Evolutionary conservation across 2,797 vertebrate genomes (phyloP).

Genomic region (Balearica regulorum): DNA sequence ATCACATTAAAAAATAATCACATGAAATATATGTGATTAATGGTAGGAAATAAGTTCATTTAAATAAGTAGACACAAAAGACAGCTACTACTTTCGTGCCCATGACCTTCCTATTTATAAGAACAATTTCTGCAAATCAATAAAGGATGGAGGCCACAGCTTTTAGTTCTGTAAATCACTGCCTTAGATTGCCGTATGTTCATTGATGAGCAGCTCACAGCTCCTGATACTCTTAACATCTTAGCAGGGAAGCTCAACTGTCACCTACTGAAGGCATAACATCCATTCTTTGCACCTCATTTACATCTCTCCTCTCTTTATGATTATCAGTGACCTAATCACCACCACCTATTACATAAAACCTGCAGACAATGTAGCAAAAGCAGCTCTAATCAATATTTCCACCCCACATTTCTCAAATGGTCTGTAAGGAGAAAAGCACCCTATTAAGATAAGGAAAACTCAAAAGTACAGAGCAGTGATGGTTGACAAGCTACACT

Average conservation of each 20-base stretch:
- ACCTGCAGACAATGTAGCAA: background rate
- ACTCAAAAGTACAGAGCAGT: background rate
- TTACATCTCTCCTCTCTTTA: background rate
- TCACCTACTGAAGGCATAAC: background rate
- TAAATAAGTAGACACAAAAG: background rate
- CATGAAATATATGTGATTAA: background rate
- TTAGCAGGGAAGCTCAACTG: background rate
- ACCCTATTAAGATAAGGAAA: background rate
- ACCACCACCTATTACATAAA: background rate
- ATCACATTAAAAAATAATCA: background rate
- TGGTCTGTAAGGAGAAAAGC: background rate
- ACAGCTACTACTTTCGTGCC: background rate
- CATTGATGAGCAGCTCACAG: background rate
- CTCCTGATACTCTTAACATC: background rate
- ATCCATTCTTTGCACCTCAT: background rate
- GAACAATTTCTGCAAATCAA: background rate
- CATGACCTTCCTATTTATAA: background rate
- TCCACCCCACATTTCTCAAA: background rate
- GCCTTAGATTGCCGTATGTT: background rate
- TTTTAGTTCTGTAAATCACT: background rate
- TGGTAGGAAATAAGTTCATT: background rate
- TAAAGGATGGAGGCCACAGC: background rate
- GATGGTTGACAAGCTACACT: background rate
- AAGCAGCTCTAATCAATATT: background rate
- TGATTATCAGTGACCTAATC: background rate